Evolutionary conservation across 2,888 invertebrate species (phyloP).

Genomic region (Apamea anceps): DNA sequence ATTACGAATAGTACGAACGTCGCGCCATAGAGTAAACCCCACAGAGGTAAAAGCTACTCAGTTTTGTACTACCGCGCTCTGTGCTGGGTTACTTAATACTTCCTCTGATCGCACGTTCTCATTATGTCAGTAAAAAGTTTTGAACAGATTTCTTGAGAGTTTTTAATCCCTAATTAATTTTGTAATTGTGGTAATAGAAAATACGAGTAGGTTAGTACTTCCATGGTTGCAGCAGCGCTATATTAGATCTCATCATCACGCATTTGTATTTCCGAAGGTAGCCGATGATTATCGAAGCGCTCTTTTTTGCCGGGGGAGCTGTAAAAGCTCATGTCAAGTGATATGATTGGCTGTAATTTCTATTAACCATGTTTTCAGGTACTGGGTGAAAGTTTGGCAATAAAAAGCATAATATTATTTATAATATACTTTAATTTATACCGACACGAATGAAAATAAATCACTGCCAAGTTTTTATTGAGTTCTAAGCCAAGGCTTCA

Average conservation of each 20-base stretch:
- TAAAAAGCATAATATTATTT: conserved; percentile 41
- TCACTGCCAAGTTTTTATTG: conserved; percentile 32
- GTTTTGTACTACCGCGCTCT: not conserved
- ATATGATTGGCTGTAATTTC: not conserved
- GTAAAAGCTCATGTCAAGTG: not conserved
- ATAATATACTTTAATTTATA: conserved; percentile 24
- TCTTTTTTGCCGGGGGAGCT: not conserved
- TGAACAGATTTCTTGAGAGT: not conserved
- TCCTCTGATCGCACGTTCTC: not conserved
- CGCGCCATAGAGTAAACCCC: not conserved
- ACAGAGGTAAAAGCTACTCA: not conserved
- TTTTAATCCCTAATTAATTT: not conserved
- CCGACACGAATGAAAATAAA: not conserved
- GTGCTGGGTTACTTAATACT: not conserved
- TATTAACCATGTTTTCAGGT: not conserved
- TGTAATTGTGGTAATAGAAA: not conserved
- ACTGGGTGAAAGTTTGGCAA: conserved; percentile 2
- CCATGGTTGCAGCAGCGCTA: not conserved
- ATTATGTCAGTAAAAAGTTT: not conserved
- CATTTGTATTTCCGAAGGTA: not conserved
- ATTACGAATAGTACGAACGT: not conserved
- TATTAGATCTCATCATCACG: too few species aligned
- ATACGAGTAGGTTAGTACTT: too few species aligned
- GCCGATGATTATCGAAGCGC: not conserved
- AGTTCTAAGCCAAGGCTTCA: conserved; percentile 6